These are phyloP conservation scores for Psittacula echo DNA, from an alignment of 2,797 vertebrate genomes.

Conservation along the genomic window DNA sequence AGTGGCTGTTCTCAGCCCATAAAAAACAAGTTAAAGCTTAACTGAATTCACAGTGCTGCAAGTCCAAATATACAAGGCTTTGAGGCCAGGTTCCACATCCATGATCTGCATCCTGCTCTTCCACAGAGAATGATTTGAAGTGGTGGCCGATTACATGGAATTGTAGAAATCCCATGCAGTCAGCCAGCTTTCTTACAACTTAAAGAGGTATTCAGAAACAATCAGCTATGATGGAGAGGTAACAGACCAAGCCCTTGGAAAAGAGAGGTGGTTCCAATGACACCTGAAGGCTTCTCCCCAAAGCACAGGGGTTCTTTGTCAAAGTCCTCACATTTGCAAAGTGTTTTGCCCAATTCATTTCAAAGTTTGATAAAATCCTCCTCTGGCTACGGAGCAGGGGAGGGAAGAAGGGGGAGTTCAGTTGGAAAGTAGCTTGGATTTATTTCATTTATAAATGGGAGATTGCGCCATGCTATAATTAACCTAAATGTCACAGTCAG, in stretches of 20 bases:
- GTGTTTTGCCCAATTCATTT: conserved; percentile 39
- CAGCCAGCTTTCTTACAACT: background rate
- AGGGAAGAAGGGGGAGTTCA: background rate
- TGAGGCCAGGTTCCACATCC: background rate
- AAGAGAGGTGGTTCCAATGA: background rate
- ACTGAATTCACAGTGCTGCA: background rate
- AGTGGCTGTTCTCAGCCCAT: background rate
- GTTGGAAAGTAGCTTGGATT: background rate
- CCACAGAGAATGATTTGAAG: background rate
- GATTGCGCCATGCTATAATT: background rate
- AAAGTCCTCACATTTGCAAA: background rate
- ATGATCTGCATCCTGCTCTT: background rate
- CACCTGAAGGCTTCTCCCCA: conserved; percentile 3
- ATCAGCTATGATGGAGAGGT: background rate
- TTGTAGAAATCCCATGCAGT: background rate
- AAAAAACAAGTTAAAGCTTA: background rate
- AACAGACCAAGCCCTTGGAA: background rate
- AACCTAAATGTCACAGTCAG: conserved; percentile 16
- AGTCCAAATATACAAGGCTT: background rate
- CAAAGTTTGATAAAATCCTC: conserved; percentile 44
- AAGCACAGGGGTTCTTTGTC: conserved; percentile 13
- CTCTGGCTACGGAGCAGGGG: background rate
- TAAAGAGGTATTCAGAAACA: background rate
- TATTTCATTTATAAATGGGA: background rate
- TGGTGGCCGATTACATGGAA: background rate